Conservation (phyloP, 1,140 invertebrate species). For the Protaetia brevitarsis region DNA sequence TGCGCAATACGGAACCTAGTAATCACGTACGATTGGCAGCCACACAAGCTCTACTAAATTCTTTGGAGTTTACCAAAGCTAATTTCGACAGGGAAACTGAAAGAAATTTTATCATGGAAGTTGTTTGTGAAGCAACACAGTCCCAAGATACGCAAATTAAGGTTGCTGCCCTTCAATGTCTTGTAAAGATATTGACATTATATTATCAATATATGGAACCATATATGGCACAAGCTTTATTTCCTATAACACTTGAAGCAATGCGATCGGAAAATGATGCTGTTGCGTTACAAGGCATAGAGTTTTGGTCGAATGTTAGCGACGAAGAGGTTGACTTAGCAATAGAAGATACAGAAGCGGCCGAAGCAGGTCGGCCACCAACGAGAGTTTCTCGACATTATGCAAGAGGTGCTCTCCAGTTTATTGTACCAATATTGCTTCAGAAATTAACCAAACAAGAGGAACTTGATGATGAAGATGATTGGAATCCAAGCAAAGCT, state of each 20-base stretch:
- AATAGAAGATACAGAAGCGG: slow-evolving; percentile 91
- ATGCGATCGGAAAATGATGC: slow-evolving; percentile 98
- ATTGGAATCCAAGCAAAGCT: slow-evolving; percentile 99
- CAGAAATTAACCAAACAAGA: slow-evolving; percentile 94
- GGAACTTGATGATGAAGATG: slow-evolving; percentile 93
- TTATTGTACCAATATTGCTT: slow-evolving; percentile 90
- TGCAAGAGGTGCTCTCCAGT: slow-evolving; percentile 94
- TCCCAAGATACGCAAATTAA: slow-evolving; percentile 82
- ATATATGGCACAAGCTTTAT: slow-evolving; percentile 97
- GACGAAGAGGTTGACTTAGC: slow-evolving; percentile 98
- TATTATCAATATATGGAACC: slow-evolving; percentile 99
- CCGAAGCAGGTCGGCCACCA: slow-evolving; percentile 87
- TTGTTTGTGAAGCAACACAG: slow-evolving; percentile 91
- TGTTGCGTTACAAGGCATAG: slow-evolving; percentile 96
- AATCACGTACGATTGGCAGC: slow-evolving; percentile 90
- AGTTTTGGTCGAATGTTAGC: slow-evolving; percentile 99
- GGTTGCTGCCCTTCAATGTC: slow-evolving; percentile 95
- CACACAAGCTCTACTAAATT: slow-evolving; percentile 96
- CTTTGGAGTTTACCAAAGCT: slow-evolving; percentile 96
- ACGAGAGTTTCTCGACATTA: slow-evolving; percentile 84
- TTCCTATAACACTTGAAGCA: slow-evolving; percentile 97
- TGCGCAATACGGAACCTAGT: slow-evolving; percentile 73
- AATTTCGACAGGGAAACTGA: slow-evolving; percentile 98
- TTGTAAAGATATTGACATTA: slow-evolving; percentile 98
- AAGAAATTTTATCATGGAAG: slow-evolving; percentile 99